Evolutionary conservation across 2,797 vertebrate species (phyloP).

Genomic region (Sciurus vulgaris): DNA sequence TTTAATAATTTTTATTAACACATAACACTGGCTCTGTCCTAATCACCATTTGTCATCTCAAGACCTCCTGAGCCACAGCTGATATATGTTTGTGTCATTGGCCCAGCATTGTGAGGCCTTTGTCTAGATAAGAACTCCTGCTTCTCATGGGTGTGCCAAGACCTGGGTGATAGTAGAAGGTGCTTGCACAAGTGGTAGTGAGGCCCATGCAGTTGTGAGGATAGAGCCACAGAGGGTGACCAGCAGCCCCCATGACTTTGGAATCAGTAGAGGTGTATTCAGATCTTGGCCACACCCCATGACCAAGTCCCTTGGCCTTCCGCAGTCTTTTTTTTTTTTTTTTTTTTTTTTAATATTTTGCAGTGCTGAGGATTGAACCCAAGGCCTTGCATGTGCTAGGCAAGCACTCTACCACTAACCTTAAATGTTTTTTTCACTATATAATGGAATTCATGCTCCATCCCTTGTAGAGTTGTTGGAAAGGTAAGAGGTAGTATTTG

Average conservation of each 20-base stretch:
- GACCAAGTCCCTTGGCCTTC: not conserved
- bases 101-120: not conserved
- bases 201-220: not conserved
- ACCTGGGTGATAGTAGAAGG: not conserved
- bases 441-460: not conserved
- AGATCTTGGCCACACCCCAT: not conserved
- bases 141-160: not conserved
- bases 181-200: not conserved
- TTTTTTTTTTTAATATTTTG: not conserved
- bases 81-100: not conserved
- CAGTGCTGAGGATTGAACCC: too few species aligned
- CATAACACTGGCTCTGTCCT: not conserved
- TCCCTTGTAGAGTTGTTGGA: not conserved
- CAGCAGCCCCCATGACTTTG: not conserved
- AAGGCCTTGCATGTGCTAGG: too few species aligned
- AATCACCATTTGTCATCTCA: not conserved
- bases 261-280: not conserved
- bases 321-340: conserved; percentile 2
- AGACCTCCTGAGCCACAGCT: not conserved
- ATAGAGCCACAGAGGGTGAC: not conserved
- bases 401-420: too few species aligned
- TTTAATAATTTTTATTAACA: not conserved
- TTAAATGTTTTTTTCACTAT: not conserved
- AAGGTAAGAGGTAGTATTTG: not conserved
- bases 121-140: not conserved